Evolutionary conservation across 2,797 vertebrate species (phyloP).

Genomic region (Dipus sagitta): DNA sequence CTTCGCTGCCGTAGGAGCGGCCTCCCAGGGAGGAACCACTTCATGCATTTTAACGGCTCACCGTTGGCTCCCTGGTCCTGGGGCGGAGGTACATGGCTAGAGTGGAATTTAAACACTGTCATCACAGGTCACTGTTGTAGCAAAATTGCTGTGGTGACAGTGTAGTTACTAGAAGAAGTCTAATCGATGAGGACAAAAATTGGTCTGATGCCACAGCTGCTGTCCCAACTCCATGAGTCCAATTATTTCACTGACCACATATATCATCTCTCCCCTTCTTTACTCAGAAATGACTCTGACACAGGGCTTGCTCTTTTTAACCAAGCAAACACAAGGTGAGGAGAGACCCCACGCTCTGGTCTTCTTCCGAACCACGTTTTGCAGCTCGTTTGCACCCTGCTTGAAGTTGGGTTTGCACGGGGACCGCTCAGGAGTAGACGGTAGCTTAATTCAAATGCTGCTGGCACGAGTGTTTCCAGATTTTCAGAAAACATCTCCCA

Average conservation of each 20-base stretch:
- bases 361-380: slow-evolving; percentile 47
- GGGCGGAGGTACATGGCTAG: slow-evolving; percentile 51
- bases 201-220: slow-evolving; percentile 63
- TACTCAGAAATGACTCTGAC: slow-evolving; percentile 46
- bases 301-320: slow-evolving; percentile 41
- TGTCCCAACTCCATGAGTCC: slow-evolving; percentile 57
- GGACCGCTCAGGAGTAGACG: background rate
- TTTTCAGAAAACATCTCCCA: background rate
- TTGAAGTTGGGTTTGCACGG: background rate
- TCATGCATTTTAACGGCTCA: slow-evolving; percentile 77
- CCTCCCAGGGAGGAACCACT: slow-evolving; percentile 23
- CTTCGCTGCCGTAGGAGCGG: background rate
- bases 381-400: slow-evolving; percentile 22
- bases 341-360: background rate
- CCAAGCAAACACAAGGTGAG: slow-evolving; percentile 63
- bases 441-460: background rate
- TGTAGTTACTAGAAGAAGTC: slow-evolving; percentile 75
- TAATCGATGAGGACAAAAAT: slow-evolving; percentile 77
- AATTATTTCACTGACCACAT: slow-evolving; percentile 63
- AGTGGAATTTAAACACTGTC: slow-evolving; percentile 80
- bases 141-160: slow-evolving; percentile 72
- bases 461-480: background rate
- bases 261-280: slow-evolving; percentile 61
- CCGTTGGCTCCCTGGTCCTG: slow-evolving; percentile 64
- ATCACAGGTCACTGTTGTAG: slow-evolving; percentile 72